A percentile compares a stretch with the other conserved stretches of the same genome.
Conservation (phyloP, 2,113 vertebrate genomes). For the Macaca mulatta region DNA sequence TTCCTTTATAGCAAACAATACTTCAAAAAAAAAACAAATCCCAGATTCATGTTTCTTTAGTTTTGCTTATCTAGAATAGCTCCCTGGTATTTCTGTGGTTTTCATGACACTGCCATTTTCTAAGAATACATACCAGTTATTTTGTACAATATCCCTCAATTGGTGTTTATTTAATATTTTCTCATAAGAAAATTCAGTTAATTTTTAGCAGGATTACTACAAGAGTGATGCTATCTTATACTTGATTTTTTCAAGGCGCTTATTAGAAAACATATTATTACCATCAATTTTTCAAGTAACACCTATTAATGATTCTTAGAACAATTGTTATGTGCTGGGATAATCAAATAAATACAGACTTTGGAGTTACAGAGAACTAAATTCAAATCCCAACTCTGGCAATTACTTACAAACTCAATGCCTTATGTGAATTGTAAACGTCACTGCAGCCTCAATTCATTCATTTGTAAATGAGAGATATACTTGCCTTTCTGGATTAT, state of each 20-base stretch:
- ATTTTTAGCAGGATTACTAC: conserved; percentile 10
- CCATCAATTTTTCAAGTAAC: neutral
- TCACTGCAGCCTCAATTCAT: neutral
- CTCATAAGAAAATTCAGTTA: neutral
- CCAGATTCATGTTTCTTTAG: neutral
- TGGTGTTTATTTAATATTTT: neutral
- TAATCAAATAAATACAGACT: neutral
- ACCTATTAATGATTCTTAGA: neutral
- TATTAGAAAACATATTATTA: neutral
- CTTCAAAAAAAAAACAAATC: neutral
- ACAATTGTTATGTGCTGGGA: neutral
- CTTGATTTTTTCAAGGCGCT: neutral
- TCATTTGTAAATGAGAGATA: neutral
- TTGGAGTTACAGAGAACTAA: neutral
- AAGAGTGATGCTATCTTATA: neutral
- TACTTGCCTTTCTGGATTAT: neutral
- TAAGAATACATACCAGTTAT: neutral
- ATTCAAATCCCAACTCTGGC: neutral
- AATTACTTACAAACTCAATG: neutral
- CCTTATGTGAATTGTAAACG: neutral
- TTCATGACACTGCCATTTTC: neutral
- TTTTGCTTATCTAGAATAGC: neutral
- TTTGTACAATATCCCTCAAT: neutral
- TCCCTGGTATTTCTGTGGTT: neutral
- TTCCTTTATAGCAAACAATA: neutral